Evolutionary conservation across 1,140 invertebrate genomes (phyloP), one percentile per base, ranked within the genome.

Genomic region (Phocides pigmalion): DNA sequence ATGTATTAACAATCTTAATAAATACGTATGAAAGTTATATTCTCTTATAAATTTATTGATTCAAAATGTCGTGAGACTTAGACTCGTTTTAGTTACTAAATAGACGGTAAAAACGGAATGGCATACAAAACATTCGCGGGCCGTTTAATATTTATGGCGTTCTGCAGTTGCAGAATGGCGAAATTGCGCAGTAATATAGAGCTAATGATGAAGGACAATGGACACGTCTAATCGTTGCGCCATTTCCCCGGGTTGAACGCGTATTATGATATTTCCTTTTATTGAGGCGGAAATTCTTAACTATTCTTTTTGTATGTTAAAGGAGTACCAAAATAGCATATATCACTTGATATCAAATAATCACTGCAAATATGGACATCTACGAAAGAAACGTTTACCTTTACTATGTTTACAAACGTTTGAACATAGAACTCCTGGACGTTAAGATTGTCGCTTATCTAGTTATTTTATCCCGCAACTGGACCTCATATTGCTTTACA

Each of bases 151-250:
- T 54, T 53, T 41, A 54, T 41, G 17, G 32, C 28, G 32, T 41
- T 12, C 32, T 39, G 50, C n/a, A 54, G 28, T 37, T 61, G 58
- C 42, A 61, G 58, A 54, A 46, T 47, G 22, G 25, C 64, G 39
- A 61, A 44, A 41, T 61, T 41, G 9, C 37, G 32, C 12, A 25
- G 63, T 54, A 62, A 70, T 59, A 58, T 59, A 63, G 16, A 32
- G 39, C 64, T 84, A 79, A 84, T 75, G 72, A 75, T 79, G 82
- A 82, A 62, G 32, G 79, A 79, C 78, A 66, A 71, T 65, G 68
- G 62, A 76, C 80, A 64, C 46, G 46, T 67, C 70, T 74, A 72
- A 77, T 79, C 65, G 66, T 68, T 59, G 44, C 58, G 51, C 19
- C 35, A 15, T 2, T 12, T 28, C 15, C 37, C 35, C n/a, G 20